phyloP scores from a whole-genome alignment of 2,888 invertebrate genomes.

The Nephrotoma flavescens region DNA sequence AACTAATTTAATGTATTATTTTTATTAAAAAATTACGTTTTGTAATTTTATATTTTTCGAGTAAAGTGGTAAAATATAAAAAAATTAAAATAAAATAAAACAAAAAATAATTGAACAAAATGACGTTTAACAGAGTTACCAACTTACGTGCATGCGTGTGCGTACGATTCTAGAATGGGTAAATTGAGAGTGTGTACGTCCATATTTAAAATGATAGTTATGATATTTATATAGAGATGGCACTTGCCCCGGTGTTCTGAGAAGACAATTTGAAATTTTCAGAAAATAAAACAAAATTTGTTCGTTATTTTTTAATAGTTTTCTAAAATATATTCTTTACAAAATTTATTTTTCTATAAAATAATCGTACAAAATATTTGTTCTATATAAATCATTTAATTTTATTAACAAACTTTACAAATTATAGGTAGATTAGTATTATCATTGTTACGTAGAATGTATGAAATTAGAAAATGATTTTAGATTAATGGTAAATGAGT shows the following conservation, averaged over 20 bases:
- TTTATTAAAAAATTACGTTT: neutral
- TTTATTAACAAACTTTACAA: neutral
- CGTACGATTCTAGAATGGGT: no score
- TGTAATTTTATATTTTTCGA: neutral
- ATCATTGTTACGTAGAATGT: neutral
- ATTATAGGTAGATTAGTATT: neutral
- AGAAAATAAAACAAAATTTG: neutral
- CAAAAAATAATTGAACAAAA: neutral
- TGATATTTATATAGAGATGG: neutral
- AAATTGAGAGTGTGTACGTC: no score
- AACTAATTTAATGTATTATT: neutral
- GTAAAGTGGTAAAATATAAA: neutral
- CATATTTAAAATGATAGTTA: no score
- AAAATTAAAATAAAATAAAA: neutral
- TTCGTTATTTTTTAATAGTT: neutral
- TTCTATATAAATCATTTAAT: neutral
- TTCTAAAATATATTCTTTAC: neutral
- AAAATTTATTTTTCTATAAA: neutral
- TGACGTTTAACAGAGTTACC: neutral
- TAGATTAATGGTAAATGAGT: neutral
- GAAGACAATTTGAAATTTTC: neutral
- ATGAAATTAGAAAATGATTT: neutral
- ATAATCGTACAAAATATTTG: neutral
- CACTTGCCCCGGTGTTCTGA: neutral
- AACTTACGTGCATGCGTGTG: neutral